These are phyloP conservation scores for Ptilodon capucinus DNA, from an alignment of 2,888 invertebrate species.

Conservation along the genomic window DNA sequence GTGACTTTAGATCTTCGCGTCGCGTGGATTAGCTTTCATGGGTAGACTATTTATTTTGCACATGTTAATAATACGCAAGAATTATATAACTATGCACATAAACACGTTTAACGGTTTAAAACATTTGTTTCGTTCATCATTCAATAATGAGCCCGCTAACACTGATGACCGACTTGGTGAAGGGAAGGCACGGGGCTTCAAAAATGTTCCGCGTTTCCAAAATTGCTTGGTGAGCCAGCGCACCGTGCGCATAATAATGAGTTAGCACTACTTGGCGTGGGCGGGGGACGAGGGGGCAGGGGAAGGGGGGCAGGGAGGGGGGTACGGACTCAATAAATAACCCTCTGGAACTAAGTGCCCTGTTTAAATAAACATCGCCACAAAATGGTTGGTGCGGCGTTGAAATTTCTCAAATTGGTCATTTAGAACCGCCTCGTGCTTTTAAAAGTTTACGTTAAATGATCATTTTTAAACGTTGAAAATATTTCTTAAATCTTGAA, in stretches of 20 bases:
- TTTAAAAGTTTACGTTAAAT: background rate
- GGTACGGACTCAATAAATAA: constrained; percentile 1
- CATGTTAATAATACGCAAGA: too few relatives aligned
- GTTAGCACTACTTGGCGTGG: background rate
- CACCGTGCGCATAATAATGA: background rate
- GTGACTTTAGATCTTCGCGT: too few relatives aligned
- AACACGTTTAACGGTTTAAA: too few relatives aligned
- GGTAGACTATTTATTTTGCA: too few relatives aligned
- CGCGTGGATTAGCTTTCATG: too few relatives aligned
- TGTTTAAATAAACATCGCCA: constrained; percentile 3
- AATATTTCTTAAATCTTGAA: background rate
- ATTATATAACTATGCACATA: too few relatives aligned
- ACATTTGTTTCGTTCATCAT: background rate
- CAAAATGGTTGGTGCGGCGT: background rate
- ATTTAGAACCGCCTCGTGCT: background rate
- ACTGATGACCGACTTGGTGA: background rate
- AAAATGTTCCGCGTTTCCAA: background rate
- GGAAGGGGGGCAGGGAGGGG: background rate
- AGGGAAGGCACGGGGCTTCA: background rate
- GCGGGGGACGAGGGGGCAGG: background rate
- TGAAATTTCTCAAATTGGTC: constrained; percentile 1
- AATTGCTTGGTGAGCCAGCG: background rate
- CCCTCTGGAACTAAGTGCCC: constrained; percentile 1
- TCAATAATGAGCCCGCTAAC: background rate
- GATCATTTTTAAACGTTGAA: background rate